Evolutionary conservation across 2,888 invertebrate species (phyloP).

Genomic region (Brachylomia viminalis): DNA sequence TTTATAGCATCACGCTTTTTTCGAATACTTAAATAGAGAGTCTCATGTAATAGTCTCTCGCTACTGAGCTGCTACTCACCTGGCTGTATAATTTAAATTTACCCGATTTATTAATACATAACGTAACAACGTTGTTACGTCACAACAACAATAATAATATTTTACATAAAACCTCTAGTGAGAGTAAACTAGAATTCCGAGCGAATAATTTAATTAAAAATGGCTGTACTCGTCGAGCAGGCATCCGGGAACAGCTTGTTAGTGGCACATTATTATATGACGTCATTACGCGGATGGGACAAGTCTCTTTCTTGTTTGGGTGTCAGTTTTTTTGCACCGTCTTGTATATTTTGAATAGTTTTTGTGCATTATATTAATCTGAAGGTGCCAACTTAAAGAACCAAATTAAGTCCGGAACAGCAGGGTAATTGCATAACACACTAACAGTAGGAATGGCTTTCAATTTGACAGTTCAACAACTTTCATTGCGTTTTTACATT

Average conservation of each 20-base stretch:
- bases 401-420: too few relatives aligned
- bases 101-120: constrained; percentile 29
- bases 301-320: constrained; percentile 14
- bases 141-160: constrained; percentile 22
- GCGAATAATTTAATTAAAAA: constrained; percentile 61
- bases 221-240: constrained; percentile 27
- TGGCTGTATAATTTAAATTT: not conserved
- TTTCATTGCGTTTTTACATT: too few relatives aligned
- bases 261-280: constrained; percentile 53
- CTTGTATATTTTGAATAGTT: constrained; percentile 1
- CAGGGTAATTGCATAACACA: too few relatives aligned
- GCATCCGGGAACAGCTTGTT: constrained; percentile 59
- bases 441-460: too few relatives aligned
- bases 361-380: not conserved
- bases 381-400: not conserved
- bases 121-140: too few relatives aligned
- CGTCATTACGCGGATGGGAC: constrained; percentile 50
- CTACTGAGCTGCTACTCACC: not conserved
- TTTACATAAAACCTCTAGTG: constrained; percentile 29
- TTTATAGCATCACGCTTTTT: not conserved
- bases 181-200: constrained; percentile 47
- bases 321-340: constrained; percentile 21
- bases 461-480: too few relatives aligned
- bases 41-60: not conserved
- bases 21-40: not conserved